Conservation (phyloP, 2,113 vertebrate genomes). For the Sphyrna mokarran region DNA sequence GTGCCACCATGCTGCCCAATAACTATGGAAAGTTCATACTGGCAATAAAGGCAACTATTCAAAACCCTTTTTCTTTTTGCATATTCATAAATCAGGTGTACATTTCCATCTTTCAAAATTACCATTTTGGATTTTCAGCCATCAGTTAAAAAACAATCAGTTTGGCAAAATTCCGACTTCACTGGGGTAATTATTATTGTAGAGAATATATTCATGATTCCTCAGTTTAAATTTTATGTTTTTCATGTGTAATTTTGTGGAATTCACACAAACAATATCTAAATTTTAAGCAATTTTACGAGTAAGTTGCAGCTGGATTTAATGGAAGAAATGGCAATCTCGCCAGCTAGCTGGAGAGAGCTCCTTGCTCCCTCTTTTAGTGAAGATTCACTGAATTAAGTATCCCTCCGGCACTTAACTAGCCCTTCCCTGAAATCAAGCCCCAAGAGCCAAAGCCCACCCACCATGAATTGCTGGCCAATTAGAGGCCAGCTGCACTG, state of each 20-base stretch:
- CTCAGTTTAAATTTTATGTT: neutral
- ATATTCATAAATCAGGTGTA: neutral
- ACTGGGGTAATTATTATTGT: neutral
- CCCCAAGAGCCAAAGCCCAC: too few relatives aligned
- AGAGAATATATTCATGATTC: neutral
- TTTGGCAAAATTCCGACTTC: neutral
- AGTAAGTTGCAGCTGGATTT: too few relatives aligned
- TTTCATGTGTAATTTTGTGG: neutral
- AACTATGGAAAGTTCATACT: neutral
- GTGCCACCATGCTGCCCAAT: neutral
- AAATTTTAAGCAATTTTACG: neutral
- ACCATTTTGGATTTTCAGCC: neutral
- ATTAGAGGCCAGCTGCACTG: too few relatives aligned
- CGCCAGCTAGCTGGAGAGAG: too few relatives aligned
- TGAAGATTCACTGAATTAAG: neutral
- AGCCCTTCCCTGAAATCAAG: too few relatives aligned
- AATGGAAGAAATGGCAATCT: neutral
- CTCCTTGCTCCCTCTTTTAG: neutral
- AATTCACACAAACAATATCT: neutral
- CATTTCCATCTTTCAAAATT: neutral
- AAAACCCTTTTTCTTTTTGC: neutral
- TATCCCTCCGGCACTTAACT: neutral
- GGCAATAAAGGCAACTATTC: neutral
- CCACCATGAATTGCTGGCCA: too few relatives aligned
- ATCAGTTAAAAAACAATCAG: neutral